Evolutionary conservation across 2,888 invertebrate genomes (phyloP).

Genomic region (Flabesymbios commensalis): DNA sequence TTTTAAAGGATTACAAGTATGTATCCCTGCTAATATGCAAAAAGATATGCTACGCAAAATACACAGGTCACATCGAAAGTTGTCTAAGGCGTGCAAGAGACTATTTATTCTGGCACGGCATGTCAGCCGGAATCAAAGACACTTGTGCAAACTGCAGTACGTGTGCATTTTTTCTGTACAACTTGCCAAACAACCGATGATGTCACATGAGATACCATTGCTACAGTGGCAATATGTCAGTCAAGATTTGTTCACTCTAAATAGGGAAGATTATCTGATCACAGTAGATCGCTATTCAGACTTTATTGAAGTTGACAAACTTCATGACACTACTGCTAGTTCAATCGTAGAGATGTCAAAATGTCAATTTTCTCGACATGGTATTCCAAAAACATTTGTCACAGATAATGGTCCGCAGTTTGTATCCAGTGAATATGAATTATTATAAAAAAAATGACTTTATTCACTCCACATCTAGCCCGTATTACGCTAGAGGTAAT

Average conservation of each 20-base stretch:
- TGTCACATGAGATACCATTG: too few relatives aligned
- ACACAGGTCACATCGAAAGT: background rate
- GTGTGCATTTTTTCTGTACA: too few relatives aligned
- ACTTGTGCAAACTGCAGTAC: too few relatives aligned
- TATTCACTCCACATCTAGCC: background rate
- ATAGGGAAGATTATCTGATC: background rate
- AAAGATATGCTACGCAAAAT: background rate
- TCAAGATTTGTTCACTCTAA: too few relatives aligned
- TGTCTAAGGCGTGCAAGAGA: too few relatives aligned
- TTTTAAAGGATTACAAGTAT: background rate
- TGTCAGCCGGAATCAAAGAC: too few relatives aligned
- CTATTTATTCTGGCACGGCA: too few relatives aligned
- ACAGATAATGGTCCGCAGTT: background rate
- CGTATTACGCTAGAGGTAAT: background rate
- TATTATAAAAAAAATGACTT: background rate
- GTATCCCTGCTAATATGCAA: background rate
- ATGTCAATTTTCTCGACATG: background rate
- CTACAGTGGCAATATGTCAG: too few relatives aligned
- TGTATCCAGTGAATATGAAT: background rate
- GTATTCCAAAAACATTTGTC: too few relatives aligned
- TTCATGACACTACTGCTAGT: background rate
- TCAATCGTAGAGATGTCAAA: constrained; percentile 19
- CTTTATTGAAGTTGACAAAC: background rate
- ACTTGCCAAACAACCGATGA: too few relatives aligned
- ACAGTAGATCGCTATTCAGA: background rate